Evolutionary conservation across 2,797 vertebrate genomes (phyloP).

Genomic region (Galaxias olidus): DNA sequence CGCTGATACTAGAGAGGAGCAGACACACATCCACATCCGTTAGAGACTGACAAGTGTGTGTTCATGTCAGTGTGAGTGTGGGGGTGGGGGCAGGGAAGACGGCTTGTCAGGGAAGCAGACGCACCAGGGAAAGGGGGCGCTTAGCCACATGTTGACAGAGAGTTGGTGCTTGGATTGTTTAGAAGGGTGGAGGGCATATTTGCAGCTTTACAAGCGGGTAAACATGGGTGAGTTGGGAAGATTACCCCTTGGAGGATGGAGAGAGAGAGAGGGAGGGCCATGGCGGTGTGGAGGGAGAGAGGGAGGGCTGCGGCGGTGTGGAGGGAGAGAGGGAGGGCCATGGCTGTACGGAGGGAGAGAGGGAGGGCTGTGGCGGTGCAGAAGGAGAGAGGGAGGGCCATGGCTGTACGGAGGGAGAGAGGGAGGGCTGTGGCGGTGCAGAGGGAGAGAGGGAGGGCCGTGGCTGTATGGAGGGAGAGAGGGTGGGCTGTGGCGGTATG

Average conservation of each 20-base stretch:
- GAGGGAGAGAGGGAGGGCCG: constrained; percentile 25
- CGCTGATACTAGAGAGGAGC: constrained; percentile 43
- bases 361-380: too few species aligned
- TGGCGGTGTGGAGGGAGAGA: constrained; percentile 28
- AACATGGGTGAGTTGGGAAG: too few species aligned
- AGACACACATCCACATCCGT: constrained; percentile 23
- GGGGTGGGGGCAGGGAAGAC: background rate
- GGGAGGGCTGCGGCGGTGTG: constrained; percentile 21
- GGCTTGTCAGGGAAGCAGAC: too few species aligned
- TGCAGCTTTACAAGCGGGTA: too few species aligned
- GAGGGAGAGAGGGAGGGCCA: constrained; percentile 28
- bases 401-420: constrained; percentile 41
- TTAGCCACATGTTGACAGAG: too few species aligned
- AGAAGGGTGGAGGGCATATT: too few species aligned
- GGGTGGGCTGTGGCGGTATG: too few species aligned
- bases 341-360: constrained; percentile 41
- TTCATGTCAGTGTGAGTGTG: too few species aligned
- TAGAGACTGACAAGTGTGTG: too few species aligned
- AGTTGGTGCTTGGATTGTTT: too few species aligned
- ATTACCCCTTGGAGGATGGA: background rate
- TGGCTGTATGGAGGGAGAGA: constrained; percentile 41
- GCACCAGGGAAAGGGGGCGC: too few species aligned
- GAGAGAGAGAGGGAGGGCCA: constrained; percentile 17
- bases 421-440: too few species aligned
- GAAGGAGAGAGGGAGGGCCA: constrained; percentile 25